Conservation (phyloP, 1,140 invertebrate genomes). For the Heliconius congener region DNA sequence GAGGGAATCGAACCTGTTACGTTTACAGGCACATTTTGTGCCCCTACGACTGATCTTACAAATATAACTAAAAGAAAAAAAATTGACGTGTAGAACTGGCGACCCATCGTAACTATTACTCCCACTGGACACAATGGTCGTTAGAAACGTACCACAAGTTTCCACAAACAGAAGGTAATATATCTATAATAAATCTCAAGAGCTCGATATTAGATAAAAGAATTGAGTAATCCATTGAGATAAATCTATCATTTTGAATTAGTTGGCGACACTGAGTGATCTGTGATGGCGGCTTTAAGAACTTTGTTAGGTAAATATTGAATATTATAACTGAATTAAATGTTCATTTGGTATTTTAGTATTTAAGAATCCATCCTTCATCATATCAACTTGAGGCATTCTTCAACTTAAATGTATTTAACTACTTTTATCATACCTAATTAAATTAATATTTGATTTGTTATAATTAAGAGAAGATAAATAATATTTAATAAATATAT, state of each 20-base stretch:
- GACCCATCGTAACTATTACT: not conserved
- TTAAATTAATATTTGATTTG: no score
- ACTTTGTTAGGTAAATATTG: conserved; percentile 50
- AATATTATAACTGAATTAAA: not conserved
- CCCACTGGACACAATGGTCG: not conserved
- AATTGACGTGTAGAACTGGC: not conserved
- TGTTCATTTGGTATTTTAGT: not conserved
- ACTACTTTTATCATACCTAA: no score
- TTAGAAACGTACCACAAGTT: not conserved
- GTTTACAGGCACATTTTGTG: not conserved
- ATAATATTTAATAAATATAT: no score
- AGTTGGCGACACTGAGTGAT: conserved; percentile 32
- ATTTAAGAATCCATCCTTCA: not conserved
- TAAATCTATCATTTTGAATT: conserved; percentile 35
- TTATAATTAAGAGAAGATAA: no score
- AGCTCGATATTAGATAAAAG: conserved; percentile 38
- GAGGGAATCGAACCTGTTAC: not conserved
- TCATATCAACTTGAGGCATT: no score
- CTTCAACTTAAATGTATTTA: no score
- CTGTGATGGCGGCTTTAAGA: conserved; percentile 50
- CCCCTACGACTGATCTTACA: not conserved
- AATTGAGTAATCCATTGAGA: conserved; percentile 26
- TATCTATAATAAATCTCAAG: conserved; percentile 35
- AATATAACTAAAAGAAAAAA: not conserved
- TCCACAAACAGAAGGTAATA: conserved; percentile 11